Evolutionary conservation across 2,888 invertebrate species (phyloP).

Genomic region (Philereme transversata): DNA sequence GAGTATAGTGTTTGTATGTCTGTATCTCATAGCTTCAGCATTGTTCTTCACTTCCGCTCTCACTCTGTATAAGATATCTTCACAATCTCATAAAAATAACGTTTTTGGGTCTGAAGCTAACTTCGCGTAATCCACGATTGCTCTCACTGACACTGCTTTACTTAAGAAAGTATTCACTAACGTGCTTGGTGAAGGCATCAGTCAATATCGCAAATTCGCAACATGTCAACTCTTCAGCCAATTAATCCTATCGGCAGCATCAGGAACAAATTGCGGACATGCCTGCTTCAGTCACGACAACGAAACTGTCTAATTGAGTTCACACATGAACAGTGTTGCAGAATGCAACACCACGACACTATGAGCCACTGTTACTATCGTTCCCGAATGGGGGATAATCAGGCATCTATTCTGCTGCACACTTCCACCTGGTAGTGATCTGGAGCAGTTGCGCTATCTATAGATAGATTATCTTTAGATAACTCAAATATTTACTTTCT

Average conservation of each 20-base stretch:
- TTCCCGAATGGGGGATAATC: not conserved
- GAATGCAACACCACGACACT: slow-evolving; percentile 46
- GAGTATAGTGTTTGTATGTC: too few relatives aligned
- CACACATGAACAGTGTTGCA: slow-evolving; percentile 66
- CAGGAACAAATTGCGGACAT: slow-evolving; percentile 54
- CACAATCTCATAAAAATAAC: not conserved
- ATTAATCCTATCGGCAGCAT: slow-evolving; percentile 55
- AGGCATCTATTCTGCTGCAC: not conserved
- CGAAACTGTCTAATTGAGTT: slow-evolving; percentile 70
- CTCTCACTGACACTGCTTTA: slow-evolving; percentile 2
- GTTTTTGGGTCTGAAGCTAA: not conserved
- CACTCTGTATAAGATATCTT: too few relatives aligned
- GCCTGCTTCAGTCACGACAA: slow-evolving; percentile 47
- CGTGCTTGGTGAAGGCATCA: slow-evolving; percentile 35
- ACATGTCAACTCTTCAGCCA: slow-evolving; percentile 45
- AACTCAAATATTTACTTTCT: too few relatives aligned
- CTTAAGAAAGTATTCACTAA: slow-evolving; percentile 48
- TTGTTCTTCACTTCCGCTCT: too few relatives aligned
- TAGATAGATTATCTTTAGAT: too few relatives aligned
- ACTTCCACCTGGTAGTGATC: too few relatives aligned
- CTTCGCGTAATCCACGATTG: not conserved
- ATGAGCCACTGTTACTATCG: slow-evolving; percentile 3
- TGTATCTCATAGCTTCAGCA: too few relatives aligned
- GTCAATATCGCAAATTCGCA: slow-evolving; percentile 43
- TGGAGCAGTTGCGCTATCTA: too few relatives aligned